A percentile compares a stretch with the other conserved stretches of the same genome.
These are phyloP conservation scores for Noctua janthina DNA, from an alignment of 2,888 invertebrate species.

Conservation along the genomic window DNA sequence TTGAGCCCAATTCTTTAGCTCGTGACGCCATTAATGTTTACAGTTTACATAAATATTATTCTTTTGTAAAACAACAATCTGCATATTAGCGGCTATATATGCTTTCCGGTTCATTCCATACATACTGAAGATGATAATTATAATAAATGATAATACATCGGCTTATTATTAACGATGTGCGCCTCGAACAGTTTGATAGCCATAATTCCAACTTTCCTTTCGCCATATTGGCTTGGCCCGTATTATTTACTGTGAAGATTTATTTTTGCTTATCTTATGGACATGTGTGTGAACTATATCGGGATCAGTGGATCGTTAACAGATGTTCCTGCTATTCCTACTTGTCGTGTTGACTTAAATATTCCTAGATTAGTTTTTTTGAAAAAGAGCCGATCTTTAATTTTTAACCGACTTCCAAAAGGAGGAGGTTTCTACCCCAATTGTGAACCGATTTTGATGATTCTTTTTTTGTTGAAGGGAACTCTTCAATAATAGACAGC, in stretches of 20 bases:
- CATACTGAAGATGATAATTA: slow-evolving; percentile 22
- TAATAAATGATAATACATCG: slow-evolving; percentile 43
- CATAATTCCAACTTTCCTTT: slow-evolving; percentile 23
- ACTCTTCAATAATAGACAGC: too few relatives aligned
- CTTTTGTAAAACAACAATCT: not conserved
- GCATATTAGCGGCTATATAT: not conserved
- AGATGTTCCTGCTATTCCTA: too few relatives aligned
- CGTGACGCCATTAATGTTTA: not conserved
- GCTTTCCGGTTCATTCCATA: not conserved
- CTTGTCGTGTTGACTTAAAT: too few relatives aligned
- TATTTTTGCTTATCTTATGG: slow-evolving; percentile 33
- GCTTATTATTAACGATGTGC: slow-evolving; percentile 46
- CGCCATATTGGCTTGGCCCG: slow-evolving; percentile 33
- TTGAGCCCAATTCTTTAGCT: not conserved
- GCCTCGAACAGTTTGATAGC: slow-evolving; percentile 44
- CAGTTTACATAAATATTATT: not conserved
- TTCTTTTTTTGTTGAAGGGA: too few relatives aligned
- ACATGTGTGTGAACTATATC: slow-evolving; percentile 1
- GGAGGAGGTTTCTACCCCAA: too few relatives aligned
- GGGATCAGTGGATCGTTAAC: not conserved
- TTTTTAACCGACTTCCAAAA: too few relatives aligned
- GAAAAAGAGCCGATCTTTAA: too few relatives aligned
- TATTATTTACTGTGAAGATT: slow-evolving; percentile 32
- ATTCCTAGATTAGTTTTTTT: too few relatives aligned
- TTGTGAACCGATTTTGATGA: too few relatives aligned